Base-by-base conservation (phyloP, 2,888 invertebrate species). In the Cheilosia pagana region DNA sequence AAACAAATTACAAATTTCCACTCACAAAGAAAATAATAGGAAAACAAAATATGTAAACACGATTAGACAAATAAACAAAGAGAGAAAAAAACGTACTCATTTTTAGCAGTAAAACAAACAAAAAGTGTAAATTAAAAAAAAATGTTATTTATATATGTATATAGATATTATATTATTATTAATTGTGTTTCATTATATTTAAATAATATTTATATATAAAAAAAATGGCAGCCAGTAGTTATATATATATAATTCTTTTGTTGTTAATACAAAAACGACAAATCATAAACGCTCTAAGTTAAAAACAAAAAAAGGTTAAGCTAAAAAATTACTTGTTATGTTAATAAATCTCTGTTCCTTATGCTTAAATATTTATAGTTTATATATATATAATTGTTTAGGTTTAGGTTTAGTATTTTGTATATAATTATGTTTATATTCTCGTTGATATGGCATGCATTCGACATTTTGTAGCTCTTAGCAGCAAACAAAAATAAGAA, bases 221-320 rank as follows among this genome's bases (percentile, higher is more conserved):
- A 67, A 68, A 63, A 74, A 79, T 79, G 83, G 83, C 83, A 85
- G 83, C 68, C 70, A 74, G 63, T 67, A 63, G 41, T 74, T 83
- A 67, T 50, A 63, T 79, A 63, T 79, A 48, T 70, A 67, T 57
- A 81, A 71, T 76, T 71, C 41, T 67, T 75, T 67, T 75, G 74
- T 68, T 76, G 77, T 70, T 77, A 77, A 77, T 77, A 77, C 77
- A 77, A 70, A 60, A 62, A 76, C 43, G 43, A 77, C 53, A 55
- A 60, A 77, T 68, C 43, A 68, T 67, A 75, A 65, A 75, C 28
- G 43, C 52, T 55, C 59, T 77, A 78, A 60, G 76, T 59, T 70
- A 71, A 45, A 67, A 62, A 60, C 53, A 60, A 63, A 57, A 72
- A 67, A 31, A 35, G 12, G 45, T 63, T 45, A 72, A 63, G 53